Evolutionary conservation across 2,888 invertebrate species (phyloP), one percentile per base, ranked within the genome.

Genomic region (Sinopyrophorus schimmeli): DNA sequence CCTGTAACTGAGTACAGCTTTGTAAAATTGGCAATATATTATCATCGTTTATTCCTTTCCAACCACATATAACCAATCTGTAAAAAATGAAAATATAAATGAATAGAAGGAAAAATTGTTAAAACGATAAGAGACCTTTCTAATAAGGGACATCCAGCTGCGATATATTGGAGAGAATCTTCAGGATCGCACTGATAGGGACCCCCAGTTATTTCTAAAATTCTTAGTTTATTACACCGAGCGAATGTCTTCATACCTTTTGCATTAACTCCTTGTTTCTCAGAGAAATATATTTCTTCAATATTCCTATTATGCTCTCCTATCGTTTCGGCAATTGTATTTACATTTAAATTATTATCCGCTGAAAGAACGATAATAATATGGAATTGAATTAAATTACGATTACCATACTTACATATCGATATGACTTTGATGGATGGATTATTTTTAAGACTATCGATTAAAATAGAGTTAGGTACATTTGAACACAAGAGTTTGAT

Each of bases 31-130:
- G 63, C 52, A 63, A 55, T 18, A 67, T 48, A 50, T 64, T 62
- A 11, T 64, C 63, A 47, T 67, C 67, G 38, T 60, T 65, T 30
- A 67, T 58, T 46, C 63, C 63, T 37, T 62, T 65, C 65, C 67
- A 65, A 17, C 65, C 65, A 38, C 62, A 61, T 31, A 66, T 61
- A 27, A 54, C 52, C 12, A 66, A 56, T 35, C 66, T 66, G 31
- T 11, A 59, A 58, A 28, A 26, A 32, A 18, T 18, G 18, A 18
- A 5, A 6, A 5, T 16, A n/a, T 9, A 3, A 5, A 11, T 21
- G 5, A 21, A 35, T 3, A 14, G 1, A n/a, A 9, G 6, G 15
- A 21, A 37, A 21, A 12, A 11, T n/a, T 11, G 23, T 10, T 3
- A 15, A 15, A 15, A 16, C 4, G 7, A 24, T 14, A 4, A 32